Conservation (phyloP, 2,888 invertebrate species). For the Drosophila leonis region DNA sequence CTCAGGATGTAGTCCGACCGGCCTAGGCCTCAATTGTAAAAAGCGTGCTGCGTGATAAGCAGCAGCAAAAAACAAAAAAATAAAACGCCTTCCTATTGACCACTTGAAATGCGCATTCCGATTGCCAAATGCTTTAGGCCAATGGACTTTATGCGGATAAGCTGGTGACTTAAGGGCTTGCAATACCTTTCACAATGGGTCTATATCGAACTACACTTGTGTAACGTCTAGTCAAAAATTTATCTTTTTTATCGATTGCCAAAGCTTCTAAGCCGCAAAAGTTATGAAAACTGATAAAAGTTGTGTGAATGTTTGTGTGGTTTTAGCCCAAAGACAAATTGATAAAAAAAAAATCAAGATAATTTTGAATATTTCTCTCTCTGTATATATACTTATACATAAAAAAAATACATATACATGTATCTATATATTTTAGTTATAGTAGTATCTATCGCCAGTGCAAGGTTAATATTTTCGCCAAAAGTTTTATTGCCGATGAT, state of each 20-base stretch:
- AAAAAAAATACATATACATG: not conserved
- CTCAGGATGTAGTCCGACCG: constrained; percentile 34
- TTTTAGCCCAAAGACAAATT: constrained; percentile 3
- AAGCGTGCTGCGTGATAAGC: not conserved
- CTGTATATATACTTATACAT: not conserved
- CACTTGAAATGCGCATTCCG: constrained; percentile 3
- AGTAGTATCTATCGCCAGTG: not conserved
- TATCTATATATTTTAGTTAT: not conserved
- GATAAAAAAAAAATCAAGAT: constrained; percentile 15
- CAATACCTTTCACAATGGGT: not conserved
- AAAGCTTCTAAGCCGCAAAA: constrained; percentile 40
- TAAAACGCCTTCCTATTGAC: not conserved
- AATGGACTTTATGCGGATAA: not conserved
- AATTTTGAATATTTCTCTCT: constrained; percentile 3
- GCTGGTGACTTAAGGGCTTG: not conserved
- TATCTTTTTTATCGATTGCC: constrained; percentile 45
- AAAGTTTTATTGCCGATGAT: constrained; percentile 44
- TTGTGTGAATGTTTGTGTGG: constrained; percentile 16
- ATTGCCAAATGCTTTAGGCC: not conserved
- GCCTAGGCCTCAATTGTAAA: not conserved
- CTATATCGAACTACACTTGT: not conserved
- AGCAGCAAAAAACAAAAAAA: too few relatives aligned
- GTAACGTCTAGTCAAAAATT: constrained; percentile 37
- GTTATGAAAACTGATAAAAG: constrained; percentile 7
- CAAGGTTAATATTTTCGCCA: constrained; percentile 8